Percentiles rank a stretch among this genome's conserved stretches.
phyloP scores from a whole-genome alignment of 2,888 invertebrate genomes.

The Tuta absoluta region DNA sequence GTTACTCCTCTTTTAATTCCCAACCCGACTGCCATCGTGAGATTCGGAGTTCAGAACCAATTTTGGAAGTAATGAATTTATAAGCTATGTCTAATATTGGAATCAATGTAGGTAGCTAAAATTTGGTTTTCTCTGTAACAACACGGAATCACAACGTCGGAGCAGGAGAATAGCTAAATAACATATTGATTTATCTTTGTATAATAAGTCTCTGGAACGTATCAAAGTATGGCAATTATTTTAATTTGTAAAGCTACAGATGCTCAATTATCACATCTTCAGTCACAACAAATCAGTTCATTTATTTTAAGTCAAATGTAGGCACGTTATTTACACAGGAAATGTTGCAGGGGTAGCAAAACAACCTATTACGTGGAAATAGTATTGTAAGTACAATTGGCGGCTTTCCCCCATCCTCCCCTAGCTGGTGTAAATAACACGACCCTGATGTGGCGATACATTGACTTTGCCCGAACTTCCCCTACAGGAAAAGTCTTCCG shows the following conservation, averaged over 20 bases:
- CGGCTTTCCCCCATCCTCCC: conserved; percentile 43
- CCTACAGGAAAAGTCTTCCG: conserved; percentile 26
- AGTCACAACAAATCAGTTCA: no score
- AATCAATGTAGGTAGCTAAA: no score
- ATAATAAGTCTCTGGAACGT: no score
- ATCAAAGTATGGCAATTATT: no score
- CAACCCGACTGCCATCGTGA: neutral
- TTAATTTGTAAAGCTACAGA: no score
- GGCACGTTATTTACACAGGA: neutral
- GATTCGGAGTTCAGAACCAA: neutral
- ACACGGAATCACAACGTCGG: no score
- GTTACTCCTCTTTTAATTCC: conserved; percentile 42
- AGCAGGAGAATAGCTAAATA: no score
- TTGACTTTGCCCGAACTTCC: conserved; percentile 50
- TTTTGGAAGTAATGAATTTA: neutral
- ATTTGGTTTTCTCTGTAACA: no score
- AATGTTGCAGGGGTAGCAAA: conserved; percentile 24
- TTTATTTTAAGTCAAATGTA: neutral
- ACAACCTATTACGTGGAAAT: conserved; percentile 51
- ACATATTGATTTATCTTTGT: no score
- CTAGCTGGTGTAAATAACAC: conserved; percentile 45
- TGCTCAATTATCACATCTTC: neutral
- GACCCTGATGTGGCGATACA: conserved; percentile 47
- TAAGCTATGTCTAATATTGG: neutral
- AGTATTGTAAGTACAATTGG: conserved; percentile 49